Conservation (phyloP, 2,888 invertebrate genomes). For the Cryptocephalus moraei region DNA sequence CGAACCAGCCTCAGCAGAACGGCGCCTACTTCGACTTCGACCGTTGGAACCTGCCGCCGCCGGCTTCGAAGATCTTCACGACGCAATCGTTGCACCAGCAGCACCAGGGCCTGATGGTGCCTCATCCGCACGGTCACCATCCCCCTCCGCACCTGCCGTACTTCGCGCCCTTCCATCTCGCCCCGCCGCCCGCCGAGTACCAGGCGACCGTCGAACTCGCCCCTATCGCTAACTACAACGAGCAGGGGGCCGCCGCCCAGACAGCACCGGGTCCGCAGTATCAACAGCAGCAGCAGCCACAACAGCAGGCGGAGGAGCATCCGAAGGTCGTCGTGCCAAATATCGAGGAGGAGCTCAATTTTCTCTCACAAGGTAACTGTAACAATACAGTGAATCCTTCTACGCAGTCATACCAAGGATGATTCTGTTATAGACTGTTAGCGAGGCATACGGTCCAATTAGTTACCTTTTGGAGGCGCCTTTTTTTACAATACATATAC, state of each 20-base stretch:
- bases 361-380: conserved; percentile 49
- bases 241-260: conserved; percentile 24
- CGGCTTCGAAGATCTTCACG: conserved; percentile 57
- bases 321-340: conserved; percentile 81
- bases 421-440: no score
- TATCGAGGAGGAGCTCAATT: conserved; percentile 80
- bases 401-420: no score
- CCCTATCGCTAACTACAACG: conserved; percentile 45
- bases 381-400: no score
- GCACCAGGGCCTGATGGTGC: conserved; percentile 50
- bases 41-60: conserved; percentile 67
- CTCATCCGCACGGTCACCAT: conserved; percentile 51
- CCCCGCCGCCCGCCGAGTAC: conserved; percentile 39
- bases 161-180: conserved; percentile 65
- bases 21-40: conserved; percentile 68
- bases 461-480: no score
- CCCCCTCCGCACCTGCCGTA: conserved; percentile 58
- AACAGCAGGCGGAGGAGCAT: conserved; percentile 49
- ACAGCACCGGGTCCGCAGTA: conserved; percentile 21
- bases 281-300: conserved; percentile 25
- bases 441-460: no score
- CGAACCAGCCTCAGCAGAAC: conserved; percentile 28
- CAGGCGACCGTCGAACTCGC: conserved; percentile 56
- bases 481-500: no score
- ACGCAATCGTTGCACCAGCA: conserved; percentile 37